Evolutionary conservation across 2,797 vertebrate species (phyloP).

Genomic region (Molossus molossus): DNA sequence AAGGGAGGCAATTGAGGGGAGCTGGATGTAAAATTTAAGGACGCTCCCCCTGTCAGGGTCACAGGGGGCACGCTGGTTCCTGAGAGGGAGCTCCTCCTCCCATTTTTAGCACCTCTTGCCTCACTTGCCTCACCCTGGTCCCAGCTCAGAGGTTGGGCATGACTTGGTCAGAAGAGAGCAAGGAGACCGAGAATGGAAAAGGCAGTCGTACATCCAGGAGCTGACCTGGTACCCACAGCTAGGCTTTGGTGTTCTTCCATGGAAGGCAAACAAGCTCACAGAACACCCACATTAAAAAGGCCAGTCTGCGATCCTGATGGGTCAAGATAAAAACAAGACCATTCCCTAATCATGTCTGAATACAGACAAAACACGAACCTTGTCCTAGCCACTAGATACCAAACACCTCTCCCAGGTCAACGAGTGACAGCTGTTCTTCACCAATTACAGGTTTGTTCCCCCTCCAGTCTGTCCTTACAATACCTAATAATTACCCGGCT

Average conservation of each 20-base stretch:
- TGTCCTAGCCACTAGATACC: neutral
- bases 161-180: neutral
- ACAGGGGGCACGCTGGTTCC: neutral
- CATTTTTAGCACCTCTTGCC: neutral
- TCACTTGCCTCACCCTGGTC: neutral
- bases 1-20: neutral
- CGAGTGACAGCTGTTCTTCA: neutral
- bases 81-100: neutral
- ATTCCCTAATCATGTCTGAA: neutral
- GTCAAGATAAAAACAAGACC: conserved; percentile 8
- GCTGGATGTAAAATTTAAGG: neutral
- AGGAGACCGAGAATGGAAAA: neutral
- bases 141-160: neutral
- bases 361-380: neutral
- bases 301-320: neutral
- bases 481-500: neutral
- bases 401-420: neutral
- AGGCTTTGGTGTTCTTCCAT: neutral
- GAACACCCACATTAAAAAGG: neutral
- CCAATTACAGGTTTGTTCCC: neutral
- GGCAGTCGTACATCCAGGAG: neutral
- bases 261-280: neutral
- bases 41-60: neutral
- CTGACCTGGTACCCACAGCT: fast-evolving
- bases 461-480: neutral